phyloP scores from a whole-genome alignment of 2,888 invertebrate species.

The Brassicogethes aeneus region DNA sequence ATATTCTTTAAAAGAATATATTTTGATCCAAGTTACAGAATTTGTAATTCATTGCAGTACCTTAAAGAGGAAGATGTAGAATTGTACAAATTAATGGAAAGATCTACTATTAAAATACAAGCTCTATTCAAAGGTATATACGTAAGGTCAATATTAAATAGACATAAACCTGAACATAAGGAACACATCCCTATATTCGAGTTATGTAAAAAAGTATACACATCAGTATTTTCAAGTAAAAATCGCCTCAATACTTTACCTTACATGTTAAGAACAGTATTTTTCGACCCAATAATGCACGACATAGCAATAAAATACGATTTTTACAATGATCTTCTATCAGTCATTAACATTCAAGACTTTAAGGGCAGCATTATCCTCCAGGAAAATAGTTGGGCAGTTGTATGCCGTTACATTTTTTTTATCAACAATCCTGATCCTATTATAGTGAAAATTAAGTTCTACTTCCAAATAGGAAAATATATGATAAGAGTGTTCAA shows the following conservation, averaged over 20 bases:
- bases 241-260: conserved; percentile 17
- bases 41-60: neutral
- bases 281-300: conserved; percentile 13
- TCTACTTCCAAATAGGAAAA: conserved; percentile 24
- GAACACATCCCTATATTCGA: conserved; percentile 22
- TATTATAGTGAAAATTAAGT: conserved; percentile 21
- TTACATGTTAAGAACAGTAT: conserved; percentile 24
- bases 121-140: conserved; percentile 28
- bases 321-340: conserved; percentile 22
- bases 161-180: conserved; percentile 21
- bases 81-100: conserved; percentile 21
- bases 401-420: conserved; percentile 28
- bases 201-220: conserved; percentile 24
- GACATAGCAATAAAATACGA: conserved; percentile 19
- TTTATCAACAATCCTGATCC: conserved; percentile 13
- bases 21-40: neutral
- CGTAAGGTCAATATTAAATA: conserved; percentile 20
- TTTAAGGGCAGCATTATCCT: conserved; percentile 14
- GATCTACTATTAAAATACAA: conserved; percentile 29
- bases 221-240: conserved; percentile 22
- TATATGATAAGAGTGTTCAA: conserved; percentile 31
- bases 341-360: conserved; percentile 17
- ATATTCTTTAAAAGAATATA: neutral
- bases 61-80: conserved; percentile 17
- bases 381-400: conserved; percentile 19